Base-by-base conservation (phyloP, 2,888 invertebrate genomes). In the Cataglyphis livida region DNA sequence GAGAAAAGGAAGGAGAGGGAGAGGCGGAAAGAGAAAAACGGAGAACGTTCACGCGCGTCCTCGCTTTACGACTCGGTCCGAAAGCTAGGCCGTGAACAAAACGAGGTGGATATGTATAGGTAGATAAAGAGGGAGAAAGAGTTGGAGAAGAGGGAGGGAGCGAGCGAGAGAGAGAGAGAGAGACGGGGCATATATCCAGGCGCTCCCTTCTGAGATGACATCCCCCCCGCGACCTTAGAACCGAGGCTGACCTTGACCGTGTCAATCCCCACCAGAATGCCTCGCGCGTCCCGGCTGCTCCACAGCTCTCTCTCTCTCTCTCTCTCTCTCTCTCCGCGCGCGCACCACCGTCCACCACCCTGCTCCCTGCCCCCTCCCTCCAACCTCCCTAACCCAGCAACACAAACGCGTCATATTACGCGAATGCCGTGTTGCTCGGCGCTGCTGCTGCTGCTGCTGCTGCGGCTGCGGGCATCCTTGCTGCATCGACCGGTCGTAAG, bases 171-270 rank as follows among this genome's bases (percentile, higher is more conserved):
- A 3, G 82, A 62, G 73, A 75, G 76, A 66, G 41, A 73, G 84
- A 73, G 73, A 74, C 12, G 12, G 78, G 65, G 78, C 65, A 82
- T 41, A 76, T 65, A 82, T 35, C 59, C 54, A 68, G 79, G 71
- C 82, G 48, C 84, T 90, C 90, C 89, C 91, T 90, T 91, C 86
- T 87, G 93, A 92, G 93, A 93, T 93, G 94, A 93, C 93, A 93
- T 94, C 92, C 93, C 91, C 91, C 86, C 79, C 86, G 91, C 92
- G 93, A 94, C 94, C 94, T 94, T 94, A 93, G 91, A 90, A 87
- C 87, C 66, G 87, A 84, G 91, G 84, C 90, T 93, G 94, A 94
- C 94, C 94, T 94, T 94, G 94, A 94, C 94, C 94, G 94, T 92
- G 93, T 93, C 93, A 92, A 90, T 81, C 88, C 91, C 89, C 90